A percentile compares a stretch with the other conserved stretches of the same genome.
These are phyloP conservation scores for Sinonovacula constricta DNA, from an alignment of 1,140 invertebrate genomes.

Conservation along the genomic window DNA sequence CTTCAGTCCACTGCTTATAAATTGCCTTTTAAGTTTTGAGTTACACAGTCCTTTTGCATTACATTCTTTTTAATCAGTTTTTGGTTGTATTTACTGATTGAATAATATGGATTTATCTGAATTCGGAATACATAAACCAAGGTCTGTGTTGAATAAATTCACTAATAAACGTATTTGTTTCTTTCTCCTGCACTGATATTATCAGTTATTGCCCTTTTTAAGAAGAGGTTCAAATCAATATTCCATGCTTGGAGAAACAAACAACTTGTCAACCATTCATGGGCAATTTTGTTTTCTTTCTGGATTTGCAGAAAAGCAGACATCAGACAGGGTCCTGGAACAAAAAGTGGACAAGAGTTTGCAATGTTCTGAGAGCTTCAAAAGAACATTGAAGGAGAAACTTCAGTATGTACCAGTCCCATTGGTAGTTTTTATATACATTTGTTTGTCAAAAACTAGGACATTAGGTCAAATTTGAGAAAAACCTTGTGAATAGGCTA, in stretches of 20 bases:
- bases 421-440: not conserved
- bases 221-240: not conserved
- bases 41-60: too few relatives aligned
- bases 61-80: too few relatives aligned
- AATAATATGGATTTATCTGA: too few relatives aligned
- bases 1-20: too few relatives aligned
- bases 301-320: slow-evolving; percentile 31
- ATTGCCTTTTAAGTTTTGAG: too few relatives aligned
- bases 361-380: slow-evolving; percentile 20
- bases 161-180: too few relatives aligned
- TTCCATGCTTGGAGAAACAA: not conserved
- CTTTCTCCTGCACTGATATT: not conserved
- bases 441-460: not conserved
- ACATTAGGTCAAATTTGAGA: not conserved
- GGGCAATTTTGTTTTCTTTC: too few relatives aligned
- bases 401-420: slow-evolving; percentile 21
- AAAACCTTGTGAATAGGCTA: too few relatives aligned
- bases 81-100: too few relatives aligned
- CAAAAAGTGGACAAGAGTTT: slow-evolving; percentile 11
- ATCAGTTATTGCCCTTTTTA: not conserved
- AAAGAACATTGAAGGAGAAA: slow-evolving; percentile 10
- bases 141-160: too few relatives aligned
- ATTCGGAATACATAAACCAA: too few relatives aligned
- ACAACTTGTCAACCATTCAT: too few relatives aligned
- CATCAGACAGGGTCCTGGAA: not conserved